Conservation (phyloP, 92 coral and sea anemone species). For the Epizoanthus rinbou region DNA sequence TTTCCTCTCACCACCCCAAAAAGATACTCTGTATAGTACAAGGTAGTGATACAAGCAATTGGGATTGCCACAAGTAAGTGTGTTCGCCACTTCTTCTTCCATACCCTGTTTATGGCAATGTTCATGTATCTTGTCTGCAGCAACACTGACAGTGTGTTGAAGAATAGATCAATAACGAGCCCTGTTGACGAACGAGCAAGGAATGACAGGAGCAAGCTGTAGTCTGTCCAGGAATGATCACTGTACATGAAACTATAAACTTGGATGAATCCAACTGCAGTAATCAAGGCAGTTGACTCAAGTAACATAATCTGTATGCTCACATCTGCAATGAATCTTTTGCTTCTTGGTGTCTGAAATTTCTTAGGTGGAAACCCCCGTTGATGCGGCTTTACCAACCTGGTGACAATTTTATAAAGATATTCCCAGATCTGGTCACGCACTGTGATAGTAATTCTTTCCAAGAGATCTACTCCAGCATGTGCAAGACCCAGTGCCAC, state of each 20-base stretch:
- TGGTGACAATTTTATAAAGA: conserved; percentile 29
- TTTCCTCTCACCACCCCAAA: conserved; percentile 26
- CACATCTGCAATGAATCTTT: conserved; percentile 79
- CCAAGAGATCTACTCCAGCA: conserved; percentile 58
- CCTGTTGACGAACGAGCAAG: conserved; percentile 59
- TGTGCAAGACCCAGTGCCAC: conserved; percentile 66
- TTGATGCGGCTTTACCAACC: conserved; percentile 29
- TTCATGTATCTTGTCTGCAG: conserved; percentile 29
- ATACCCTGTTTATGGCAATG: conserved; percentile 38
- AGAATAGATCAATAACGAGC: conserved; percentile 50
- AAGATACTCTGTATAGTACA: conserved; percentile 26
- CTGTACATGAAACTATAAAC: conserved; percentile 61
- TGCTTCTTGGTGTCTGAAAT: conserved; percentile 68
- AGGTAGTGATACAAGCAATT: background rate
- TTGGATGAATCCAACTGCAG: conserved; percentile 65
- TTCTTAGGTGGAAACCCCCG: conserved; percentile 33
- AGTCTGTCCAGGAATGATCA: conserved; percentile 44
- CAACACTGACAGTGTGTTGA: conserved; percentile 16
- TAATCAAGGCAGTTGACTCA: conserved; percentile 63
- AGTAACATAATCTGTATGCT: conserved; percentile 70
- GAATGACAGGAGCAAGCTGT: conserved; percentile 32
- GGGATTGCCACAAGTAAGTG: conserved; percentile 21
- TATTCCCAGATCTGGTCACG: conserved; percentile 72
- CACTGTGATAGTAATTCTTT: conserved; percentile 64
- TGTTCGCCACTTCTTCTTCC: conserved; percentile 41